Conservation (phyloP, 2,888 invertebrate genomes). For the Ennomos quercinarius region DNA sequence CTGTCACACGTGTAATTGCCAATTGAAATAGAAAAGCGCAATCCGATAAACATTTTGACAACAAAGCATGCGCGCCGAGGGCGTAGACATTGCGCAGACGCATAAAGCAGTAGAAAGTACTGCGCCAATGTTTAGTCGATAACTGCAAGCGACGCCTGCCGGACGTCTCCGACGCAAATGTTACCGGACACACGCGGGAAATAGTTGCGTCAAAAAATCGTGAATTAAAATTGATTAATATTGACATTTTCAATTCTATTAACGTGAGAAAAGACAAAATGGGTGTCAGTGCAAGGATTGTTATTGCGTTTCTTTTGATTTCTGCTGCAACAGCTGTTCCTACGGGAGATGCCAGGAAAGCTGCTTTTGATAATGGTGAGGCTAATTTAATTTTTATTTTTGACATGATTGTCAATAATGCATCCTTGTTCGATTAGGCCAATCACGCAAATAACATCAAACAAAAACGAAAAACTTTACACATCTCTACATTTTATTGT, state of each 20-base stretch:
- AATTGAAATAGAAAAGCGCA: slow-evolving; percentile 48
- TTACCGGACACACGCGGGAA: slow-evolving; percentile 77
- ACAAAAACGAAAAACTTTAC: too few relatives aligned
- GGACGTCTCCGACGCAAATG: slow-evolving; percentile 76
- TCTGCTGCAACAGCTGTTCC: slow-evolving; percentile 71
- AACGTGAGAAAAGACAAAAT: slow-evolving; percentile 62
- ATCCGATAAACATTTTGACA: slow-evolving; percentile 44
- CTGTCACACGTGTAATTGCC: slow-evolving; percentile 36
- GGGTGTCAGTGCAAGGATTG: slow-evolving; percentile 80
- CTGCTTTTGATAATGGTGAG: slow-evolving; percentile 66
- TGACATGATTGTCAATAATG: neutral
- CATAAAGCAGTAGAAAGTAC: slow-evolving; percentile 81
- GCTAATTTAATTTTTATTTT: slow-evolving; percentile 9
- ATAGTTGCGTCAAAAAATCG: slow-evolving; percentile 75
- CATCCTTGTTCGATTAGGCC: too few relatives aligned
- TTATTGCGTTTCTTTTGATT: slow-evolving; percentile 68
- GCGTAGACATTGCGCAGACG: slow-evolving; percentile 66
- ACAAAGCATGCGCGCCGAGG: slow-evolving; percentile 48
- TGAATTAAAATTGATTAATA: slow-evolving; percentile 49
- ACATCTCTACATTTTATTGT: too few relatives aligned
- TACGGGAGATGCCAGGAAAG: slow-evolving; percentile 61
- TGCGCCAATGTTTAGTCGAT: slow-evolving; percentile 69
- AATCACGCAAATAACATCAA: too few relatives aligned
- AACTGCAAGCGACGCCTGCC: slow-evolving; percentile 60
- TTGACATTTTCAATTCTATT: slow-evolving; percentile 39